Base-by-base conservation (phyloP, 1,140 invertebrate genomes). In the Tetramorium simillimum region DNA sequence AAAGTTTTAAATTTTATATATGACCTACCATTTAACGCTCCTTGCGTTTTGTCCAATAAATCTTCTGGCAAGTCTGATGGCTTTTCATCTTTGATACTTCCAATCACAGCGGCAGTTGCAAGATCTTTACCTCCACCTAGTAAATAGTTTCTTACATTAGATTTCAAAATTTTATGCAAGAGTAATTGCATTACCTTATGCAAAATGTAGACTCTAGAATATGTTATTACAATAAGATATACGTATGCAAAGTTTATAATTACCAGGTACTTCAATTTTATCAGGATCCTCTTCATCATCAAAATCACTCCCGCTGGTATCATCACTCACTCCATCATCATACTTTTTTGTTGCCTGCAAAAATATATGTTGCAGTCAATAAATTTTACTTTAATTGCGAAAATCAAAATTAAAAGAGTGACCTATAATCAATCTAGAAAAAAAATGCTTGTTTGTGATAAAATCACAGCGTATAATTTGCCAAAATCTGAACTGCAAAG, bases 281-380 rank as follows among this genome's bases (percentile, higher is more conserved):
- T 98, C 98, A 81, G 98, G 98, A 96, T 98, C 98, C 90, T 98
- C 97, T 95, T 98, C 97, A 92, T 98, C 97, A 92, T 98, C 97
- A 94, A 98, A 98, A 93, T 98, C 97, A 86, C 97, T 97, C 82
- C 97, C 97, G 49, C 97, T 97, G 76, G 96, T 96, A 84, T 97
- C 96, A 84, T 97, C 97, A 69, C 94, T 95, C 80, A 96, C 95
- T 93, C 97, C 96, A 86, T 93, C 92, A 58, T 93, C 93, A 73
- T 88, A 90, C 85, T 90, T 92, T 76, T 92, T 92, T 18, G 89
- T 88, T 67, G 91, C 88, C 92, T 93, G 75, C 24, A 91, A 88
- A 70, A 75, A 28, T 51, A 24, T 7, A 85, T 60, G n/a, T 40
- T 0, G 0, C 6, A 24, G 43, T 67, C 60, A 56, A 70, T 9